Evolutionary conservation across 2,888 invertebrate genomes (phyloP).

Genomic region (Hyalella azteca): DNA sequence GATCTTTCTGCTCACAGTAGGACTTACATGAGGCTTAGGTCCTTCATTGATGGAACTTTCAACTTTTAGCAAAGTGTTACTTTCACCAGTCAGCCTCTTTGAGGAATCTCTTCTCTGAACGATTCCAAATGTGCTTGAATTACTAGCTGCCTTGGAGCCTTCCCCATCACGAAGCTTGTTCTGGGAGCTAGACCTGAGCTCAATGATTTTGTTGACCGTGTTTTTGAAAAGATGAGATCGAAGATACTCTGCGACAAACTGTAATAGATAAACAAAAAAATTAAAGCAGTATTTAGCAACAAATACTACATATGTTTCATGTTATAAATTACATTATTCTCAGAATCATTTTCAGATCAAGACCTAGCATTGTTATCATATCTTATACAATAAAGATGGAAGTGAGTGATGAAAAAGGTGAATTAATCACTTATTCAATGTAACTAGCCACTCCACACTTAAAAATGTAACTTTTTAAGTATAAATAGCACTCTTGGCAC

Average conservation of each 20-base stretch:
- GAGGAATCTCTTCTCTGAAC: constrained; percentile 3
- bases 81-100: not conserved
- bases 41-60: not conserved
- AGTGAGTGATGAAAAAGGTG: no score
- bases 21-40: not conserved
- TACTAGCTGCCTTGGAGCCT: not conserved
- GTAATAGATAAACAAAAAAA: constrained; percentile 38
- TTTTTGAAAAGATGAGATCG: constrained; percentile 52
- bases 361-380: no score
- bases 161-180: not conserved
- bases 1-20: not conserved
- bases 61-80: not conserved
- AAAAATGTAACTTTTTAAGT: no score
- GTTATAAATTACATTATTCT: no score
- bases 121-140: not conserved
- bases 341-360: no score
- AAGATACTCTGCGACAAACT: constrained; percentile 56
- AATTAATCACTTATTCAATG: no score
- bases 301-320: no score
- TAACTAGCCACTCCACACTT: no score
- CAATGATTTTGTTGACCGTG: constrained; percentile 49
- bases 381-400: no score
- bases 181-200: constrained; percentile 19
- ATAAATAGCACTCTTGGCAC: no score
- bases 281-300: constrained; percentile 39